Base-by-base conservation (phyloP, 2,888 invertebrate species). In the Eristalis pertinax region DNA sequence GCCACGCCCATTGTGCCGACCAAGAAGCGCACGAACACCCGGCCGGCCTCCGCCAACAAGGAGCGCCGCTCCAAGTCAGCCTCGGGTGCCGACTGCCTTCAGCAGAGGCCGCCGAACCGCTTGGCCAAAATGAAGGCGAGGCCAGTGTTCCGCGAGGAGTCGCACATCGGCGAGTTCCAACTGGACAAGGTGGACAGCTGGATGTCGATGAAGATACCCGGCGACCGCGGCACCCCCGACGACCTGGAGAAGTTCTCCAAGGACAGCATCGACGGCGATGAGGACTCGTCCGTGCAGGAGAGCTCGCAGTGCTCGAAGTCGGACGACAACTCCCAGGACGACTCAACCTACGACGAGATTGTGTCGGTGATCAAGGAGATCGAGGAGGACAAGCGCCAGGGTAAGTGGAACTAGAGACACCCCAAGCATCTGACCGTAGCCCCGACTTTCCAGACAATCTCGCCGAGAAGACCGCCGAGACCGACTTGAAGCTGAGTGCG, bases 361-460 rank as follows among this genome's bases (percentile, higher is more conserved):
- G 93, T 92, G 4, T 92, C 93, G 0, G 92, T 93, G 2, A 93
- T 93, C 8, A 93, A 93, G 73, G 93, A 93, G 85, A 93, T 93
- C 24, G 93, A 93, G 68, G 93, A 93, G 80, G 93, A 93, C 63
- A 93, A 93, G 41, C 92, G 91, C 69, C 90, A 91, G 89, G 93
- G 93, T 92, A 50, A 80, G 69, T 4, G n/a, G 43, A 43, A 43
- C n/a, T 19, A 4, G n/a, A 4, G n/a, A 2, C n/a, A 1, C 4
- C 50, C 8, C 4, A 43, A 41, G 50, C 41, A 13, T 10, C 19
- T 41, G 8, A 19, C 29, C 15, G 13, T 26, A 1, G 1, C 2
- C n/a, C 8, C 29, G 64, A 2, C 0, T 0, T 63, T 73, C 5
- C n/a, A 92, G 92, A 92, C 43, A 92, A 92, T 62, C 90, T 90